Base-by-base conservation (phyloP, 2,113 vertebrate species). In the rat (Rattus norvegicus) region DNA sequence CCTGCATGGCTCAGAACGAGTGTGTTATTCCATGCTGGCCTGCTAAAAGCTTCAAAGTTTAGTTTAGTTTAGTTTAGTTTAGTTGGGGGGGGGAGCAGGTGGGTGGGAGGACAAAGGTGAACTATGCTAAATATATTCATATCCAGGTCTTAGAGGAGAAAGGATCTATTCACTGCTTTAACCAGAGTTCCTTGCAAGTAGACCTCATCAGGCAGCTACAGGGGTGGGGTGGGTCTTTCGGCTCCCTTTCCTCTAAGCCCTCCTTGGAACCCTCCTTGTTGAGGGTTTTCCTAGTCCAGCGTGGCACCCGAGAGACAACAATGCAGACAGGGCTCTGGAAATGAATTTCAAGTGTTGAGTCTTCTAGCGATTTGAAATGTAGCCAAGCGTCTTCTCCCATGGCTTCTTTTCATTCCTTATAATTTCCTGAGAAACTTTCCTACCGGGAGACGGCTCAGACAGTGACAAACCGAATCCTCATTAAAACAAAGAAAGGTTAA, bases 401-500 rank as follows among this genome's bases (percentile, higher is more conserved):
- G 76, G 79, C 96, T 97, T 93, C 93, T 96, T 96, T 89, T 97
- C 98, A 96, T 81, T 98, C 92, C 95, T 97, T 97, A 85, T 98
- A 98, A 88, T 97, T 81, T 98, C 81, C 98, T 93, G 96, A 98
- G 98, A 98, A 98, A 98, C 98, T 98, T 99, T 98, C 98, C 98
- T 97, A 97, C 98, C 97, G 98, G 98, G 98, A 98, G 97, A 98
- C 95, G 94, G 83, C 97, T 90, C 97, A 97, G 98, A 98, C 98
- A 98, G 98, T 98, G 98, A 98, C 97, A 98, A 98, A 98, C 98
- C 91, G 95, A 98, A 99, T 98, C 98, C 99, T 99, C 99, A 99
- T 99, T 99, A 99, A 99, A 99, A 99, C 98, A 98, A 98, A 98
- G 98, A 99, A 99, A 98, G 98, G 98, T 99, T 99, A 98, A 99